Percentiles rank a stretch among this genome's conserved stretches.
These are phyloP conservation scores for Elephantulus edwardii DNA, from an alignment of 2,113 vertebrate genomes.

Conservation along the genomic window DNA sequence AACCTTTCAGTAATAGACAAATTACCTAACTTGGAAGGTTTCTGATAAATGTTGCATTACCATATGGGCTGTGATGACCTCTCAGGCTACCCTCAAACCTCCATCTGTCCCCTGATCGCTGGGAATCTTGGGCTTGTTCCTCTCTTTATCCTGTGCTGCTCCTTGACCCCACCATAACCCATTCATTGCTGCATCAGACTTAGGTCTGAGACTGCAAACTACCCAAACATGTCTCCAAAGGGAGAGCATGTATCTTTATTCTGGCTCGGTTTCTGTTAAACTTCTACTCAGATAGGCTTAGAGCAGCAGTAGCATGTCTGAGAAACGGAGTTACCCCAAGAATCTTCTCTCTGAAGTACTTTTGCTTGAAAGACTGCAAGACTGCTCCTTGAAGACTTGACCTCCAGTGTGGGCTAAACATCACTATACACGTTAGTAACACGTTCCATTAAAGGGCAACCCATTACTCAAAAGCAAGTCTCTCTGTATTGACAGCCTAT, in stretches of 20 bases:
- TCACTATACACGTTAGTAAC: background rate
- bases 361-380: background rate
- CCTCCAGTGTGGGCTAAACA: background rate
- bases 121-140: background rate
- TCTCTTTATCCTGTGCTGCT: too few relatives aligned
- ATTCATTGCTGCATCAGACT: background rate
- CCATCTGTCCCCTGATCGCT: background rate
- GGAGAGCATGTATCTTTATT: too few relatives aligned
- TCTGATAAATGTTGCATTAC: background rate
- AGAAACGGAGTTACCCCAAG: background rate
- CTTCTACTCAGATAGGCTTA: fast-evolving
- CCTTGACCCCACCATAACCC: background rate
- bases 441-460: background rate
- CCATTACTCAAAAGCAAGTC: constrained; percentile 27
- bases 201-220: background rate
- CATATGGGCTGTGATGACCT: background rate
- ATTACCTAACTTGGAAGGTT: background rate
- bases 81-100: background rate
- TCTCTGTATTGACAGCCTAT: background rate
- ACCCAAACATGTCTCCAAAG: background rate
- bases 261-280: background rate
- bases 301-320: background rate
- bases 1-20: background rate
- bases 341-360: background rate
- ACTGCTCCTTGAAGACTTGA: background rate